Base-by-base conservation (phyloP, 1,140 invertebrate genomes). In the Drosophila setifemur region DNA sequence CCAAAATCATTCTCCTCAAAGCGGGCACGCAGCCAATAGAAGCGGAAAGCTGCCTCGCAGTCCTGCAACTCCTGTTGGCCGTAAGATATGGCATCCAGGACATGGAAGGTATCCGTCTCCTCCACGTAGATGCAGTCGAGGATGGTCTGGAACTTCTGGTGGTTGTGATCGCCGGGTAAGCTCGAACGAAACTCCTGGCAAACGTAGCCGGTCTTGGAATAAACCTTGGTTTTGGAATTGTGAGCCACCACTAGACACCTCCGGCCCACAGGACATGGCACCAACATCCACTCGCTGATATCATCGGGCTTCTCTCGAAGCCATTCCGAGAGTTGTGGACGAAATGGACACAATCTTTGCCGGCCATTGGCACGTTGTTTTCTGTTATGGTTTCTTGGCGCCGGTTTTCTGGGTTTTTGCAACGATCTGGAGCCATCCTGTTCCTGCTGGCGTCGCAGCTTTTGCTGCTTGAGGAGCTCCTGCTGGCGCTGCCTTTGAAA, bases 41-140 rank as follows among this genome's bases (percentile, higher is more conserved):
- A 81, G 73, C 79, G 35, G 44, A 83, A 90, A 9, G 45, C 53
- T 1, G 90, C 95, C 89, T 97, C 96, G 91, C 95, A 96, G 73
- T 97, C 93, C 50, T 97, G 92, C 48, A 97, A 92, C 9, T 94
- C 92, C 66, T 95, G 93, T 66, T 93, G 93, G 66, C 95, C 96
- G 96, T 96, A 98, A 33, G 93, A 93, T 31, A 98, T 91, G 3
- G 97, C 91, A 90, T 98, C 97, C 39, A 98, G 88, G 1, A 97
- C 92, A 90, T 94, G 97, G 88, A 95, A 95, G 0, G 91, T 93
- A 52, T 94, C 93, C 26, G 90, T 83, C 0, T 91, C 66, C 66
- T 93, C 92, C 73, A 92, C 90, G 90, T 94, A 97, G 28, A 98
- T 93, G 88, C 96, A 96, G 90, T 98, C 97, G 3, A 98, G 75